These are phyloP conservation scores for Coccyzus lansbergi DNA, from an alignment of 2,797 vertebrate species.

Conservation along the genomic window DNA sequence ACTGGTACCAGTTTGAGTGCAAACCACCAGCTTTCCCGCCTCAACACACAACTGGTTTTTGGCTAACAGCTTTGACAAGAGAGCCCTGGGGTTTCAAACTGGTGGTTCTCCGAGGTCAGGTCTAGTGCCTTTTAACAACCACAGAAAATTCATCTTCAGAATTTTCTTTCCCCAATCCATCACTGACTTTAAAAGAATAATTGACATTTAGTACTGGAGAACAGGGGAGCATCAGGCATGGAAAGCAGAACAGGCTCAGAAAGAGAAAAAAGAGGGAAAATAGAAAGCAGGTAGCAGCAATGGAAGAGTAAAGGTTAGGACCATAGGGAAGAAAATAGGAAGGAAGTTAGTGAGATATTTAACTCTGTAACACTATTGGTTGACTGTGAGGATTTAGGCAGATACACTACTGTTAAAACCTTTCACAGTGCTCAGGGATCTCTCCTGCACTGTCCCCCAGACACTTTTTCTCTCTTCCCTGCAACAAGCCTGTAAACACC, in stretches of 20 bases:
- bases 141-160: neutral
- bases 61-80: neutral
- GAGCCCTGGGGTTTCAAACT: neutral
- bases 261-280: neutral
- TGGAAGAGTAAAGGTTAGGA: slow-evolving; percentile 17
- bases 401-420: neutral
- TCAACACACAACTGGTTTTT: neutral
- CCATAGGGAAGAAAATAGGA: neutral
- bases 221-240: neutral
- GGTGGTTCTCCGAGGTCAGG: neutral
- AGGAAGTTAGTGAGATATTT: neutral
- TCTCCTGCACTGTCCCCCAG: neutral
- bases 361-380: neutral
- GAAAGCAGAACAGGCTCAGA: neutral
- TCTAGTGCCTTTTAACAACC: neutral
- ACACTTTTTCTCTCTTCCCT: neutral
- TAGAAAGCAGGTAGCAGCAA: neutral
- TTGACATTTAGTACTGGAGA: neutral
- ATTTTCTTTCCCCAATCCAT: accelerated
- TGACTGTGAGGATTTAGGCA: neutral
- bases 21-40: neutral
- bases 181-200: neutral
- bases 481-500: neutral
- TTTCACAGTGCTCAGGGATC: neutral
- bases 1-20: neutral